Percentiles rank a stretch among this genome's conserved stretches.
These are phyloP conservation scores for Indri indri DNA, from an alignment of 2,113 vertebrate genomes.

Conservation along the genomic window DNA sequence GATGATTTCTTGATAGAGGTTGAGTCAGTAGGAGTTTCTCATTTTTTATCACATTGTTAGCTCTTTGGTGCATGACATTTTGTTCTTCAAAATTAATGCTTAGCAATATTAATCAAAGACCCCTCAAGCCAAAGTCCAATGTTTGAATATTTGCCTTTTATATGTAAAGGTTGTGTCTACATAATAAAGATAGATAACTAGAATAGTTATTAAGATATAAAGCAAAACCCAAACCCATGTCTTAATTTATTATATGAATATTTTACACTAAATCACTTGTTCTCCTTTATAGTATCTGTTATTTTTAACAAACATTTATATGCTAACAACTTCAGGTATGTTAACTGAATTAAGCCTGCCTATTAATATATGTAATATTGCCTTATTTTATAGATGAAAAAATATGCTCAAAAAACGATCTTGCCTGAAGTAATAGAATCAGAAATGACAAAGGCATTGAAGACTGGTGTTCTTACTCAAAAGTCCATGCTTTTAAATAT, in stretches of 20 bases:
- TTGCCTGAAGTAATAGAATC: background rate
- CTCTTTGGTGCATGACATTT: constrained; percentile 40
- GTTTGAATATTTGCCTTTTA: constrained; percentile 33
- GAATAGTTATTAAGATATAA: background rate
- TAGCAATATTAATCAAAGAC: constrained; percentile 13
- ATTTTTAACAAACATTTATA: background rate
- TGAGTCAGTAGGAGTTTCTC: background rate
- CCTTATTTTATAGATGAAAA: background rate
- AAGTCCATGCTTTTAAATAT: background rate
- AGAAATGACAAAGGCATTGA: background rate
- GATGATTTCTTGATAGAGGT: background rate
- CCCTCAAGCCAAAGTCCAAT: background rate
- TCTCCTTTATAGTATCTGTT: background rate
- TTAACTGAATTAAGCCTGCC: background rate
- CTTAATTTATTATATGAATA: constrained; percentile 17
- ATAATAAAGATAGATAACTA: constrained; percentile 34
- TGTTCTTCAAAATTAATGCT: constrained; percentile 45
- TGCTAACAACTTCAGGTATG: background rate
- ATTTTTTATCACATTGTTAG: constrained; percentile 13
- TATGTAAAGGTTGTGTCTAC: background rate
- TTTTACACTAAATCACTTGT: background rate
- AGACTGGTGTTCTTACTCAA: background rate
- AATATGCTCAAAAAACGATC: background rate
- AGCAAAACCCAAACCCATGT: background rate
- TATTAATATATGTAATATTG: background rate